Conservation (phyloP, 92 coral and sea anemone genomes). For the Porites evermanni region DNA sequence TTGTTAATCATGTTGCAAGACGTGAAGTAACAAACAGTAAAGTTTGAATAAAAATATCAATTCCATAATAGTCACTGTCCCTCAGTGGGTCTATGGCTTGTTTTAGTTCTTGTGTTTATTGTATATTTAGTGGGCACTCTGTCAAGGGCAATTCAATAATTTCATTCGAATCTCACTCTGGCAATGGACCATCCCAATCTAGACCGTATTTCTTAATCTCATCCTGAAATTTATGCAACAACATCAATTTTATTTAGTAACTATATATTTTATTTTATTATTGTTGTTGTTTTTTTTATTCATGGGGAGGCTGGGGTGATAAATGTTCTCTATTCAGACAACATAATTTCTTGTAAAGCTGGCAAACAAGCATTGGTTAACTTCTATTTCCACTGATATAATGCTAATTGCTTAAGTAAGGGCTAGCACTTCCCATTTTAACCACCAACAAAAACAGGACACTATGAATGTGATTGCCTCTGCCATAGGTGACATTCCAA, state of each 20-base stretch:
- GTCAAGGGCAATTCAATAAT: conserved; percentile 23
- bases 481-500: too few relatives aligned
- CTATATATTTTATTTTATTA: background rate
- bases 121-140: conserved; percentile 6
- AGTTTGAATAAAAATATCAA: conserved; percentile 28
- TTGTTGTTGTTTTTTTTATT: background rate
- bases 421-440: conserved; percentile 7
- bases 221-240: conserved; percentile 23
- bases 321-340: background rate
- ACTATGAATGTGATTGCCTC: background rate
- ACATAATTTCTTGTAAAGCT: background rate
- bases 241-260: background rate
- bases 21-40: conserved; percentile 15
- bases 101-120: conserved; percentile 20
- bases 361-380: conserved; percentile 8
- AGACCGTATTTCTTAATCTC: conserved; percentile 11
- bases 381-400: conserved; percentile 7
- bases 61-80: conserved; percentile 24
- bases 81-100: conserved; percentile 20
- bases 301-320: conserved; percentile 11
- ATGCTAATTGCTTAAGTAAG: conserved; percentile 2
- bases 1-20: background rate
- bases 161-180: conserved; percentile 32
- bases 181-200: conserved; percentile 33
- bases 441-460: conserved; percentile 7